Evolutionary conservation across 2,113 vertebrate species (phyloP), one percentile per base, ranked within the genome.

Genomic region (Ploceus nigricollis): DNA sequence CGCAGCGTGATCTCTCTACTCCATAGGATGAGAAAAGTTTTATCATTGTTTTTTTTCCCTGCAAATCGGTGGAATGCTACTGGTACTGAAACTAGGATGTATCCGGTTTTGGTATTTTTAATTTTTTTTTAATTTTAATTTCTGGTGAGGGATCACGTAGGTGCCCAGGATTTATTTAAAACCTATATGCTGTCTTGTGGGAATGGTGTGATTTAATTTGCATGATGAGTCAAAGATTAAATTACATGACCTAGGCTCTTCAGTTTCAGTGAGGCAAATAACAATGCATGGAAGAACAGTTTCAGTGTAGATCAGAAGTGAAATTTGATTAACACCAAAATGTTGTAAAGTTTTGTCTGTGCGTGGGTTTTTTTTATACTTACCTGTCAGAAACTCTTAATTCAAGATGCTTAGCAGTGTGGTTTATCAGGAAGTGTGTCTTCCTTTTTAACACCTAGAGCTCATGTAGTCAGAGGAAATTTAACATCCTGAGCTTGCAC

Each of bases 161-260:
- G 42, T 80, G 39, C 30, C 6, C 44, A 37, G 40, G 61, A 35
- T 95, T 82, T 91, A 84, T 94, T 95, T 91, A 71, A 91, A 87
- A 84, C 64, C 30, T 82, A 10, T 66, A 81, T 70, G 71, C 68
- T 81, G 71, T 37, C 42, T 83, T 92, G 77, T 82, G 87, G 77
- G 82, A 91, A 93, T 87, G 78, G 78, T 94, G 78, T 94, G 89
- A 94, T 87, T 95, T 93, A 87, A 89, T 96, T 94, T 94, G 81
- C 89, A 82, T 89, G 94, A 81, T 95, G 89, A 96, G 89, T 95
- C 94, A 95, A 96, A 94, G 91, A 94, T 94, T 93, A 79, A 94
- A 91, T 87, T 93, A 83, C 81, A 47, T 93, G 94, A 89, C 89
- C 77, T 42, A 40, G 77, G 70, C 84, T 57, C 70, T 65, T 85